Evolutionary conservation across 2,113 vertebrate species (phyloP), one percentile per base, ranked within the genome.

Genomic region (Henicopernis longicauda): DNA sequence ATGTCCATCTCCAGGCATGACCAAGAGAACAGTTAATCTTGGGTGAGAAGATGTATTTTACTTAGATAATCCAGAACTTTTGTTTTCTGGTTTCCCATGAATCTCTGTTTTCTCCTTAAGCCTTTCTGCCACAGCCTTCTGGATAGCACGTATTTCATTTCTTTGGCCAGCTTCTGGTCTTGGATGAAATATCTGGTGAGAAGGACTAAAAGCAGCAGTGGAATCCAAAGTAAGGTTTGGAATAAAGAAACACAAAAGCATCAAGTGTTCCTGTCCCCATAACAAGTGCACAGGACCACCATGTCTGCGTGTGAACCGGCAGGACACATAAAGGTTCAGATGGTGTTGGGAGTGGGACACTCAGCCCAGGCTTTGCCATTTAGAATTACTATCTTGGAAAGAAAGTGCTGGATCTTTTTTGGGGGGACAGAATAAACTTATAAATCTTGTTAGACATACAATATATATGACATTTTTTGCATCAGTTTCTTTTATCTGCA

Each of bases 221-320:
- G 26, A 77, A 85, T 80, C 40, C 36, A 70, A 65, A 67, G 8
- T 23, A 22, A 26, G 6, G 11, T 38, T 54, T 55, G 31, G 17
- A 71, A 74, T 27, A 50, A 66, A 72, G 72, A 45, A 57, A 23
- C 4, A 42, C 55, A 61, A 38, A 11, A 72, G 3, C 29, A 42
- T 4, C 1, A 3, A 25, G 12, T 36, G 23, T 31, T 70, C 29
- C 57, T 71, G 32, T 57, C 16, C 17, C 54, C 15, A 5, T 16
- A 27, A 38, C 9, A 45, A 82, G 38, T 15, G 32, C 67, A 50
- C 13, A 74, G 79, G 47, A 86, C 15, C 21, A 34, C 14, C 13
- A 12, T 0, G 0, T 40, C 58, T 61, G 38, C 6, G 0, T 52
- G 31, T 23, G 54, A 71, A 42, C 8, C 47, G 57, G n/a, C 9